Percentiles rank a stretch among this genome's conserved stretches.
Evolutionary conservation across 1,140 invertebrate species (phyloP).

Genomic region (Apis cerana): DNA sequence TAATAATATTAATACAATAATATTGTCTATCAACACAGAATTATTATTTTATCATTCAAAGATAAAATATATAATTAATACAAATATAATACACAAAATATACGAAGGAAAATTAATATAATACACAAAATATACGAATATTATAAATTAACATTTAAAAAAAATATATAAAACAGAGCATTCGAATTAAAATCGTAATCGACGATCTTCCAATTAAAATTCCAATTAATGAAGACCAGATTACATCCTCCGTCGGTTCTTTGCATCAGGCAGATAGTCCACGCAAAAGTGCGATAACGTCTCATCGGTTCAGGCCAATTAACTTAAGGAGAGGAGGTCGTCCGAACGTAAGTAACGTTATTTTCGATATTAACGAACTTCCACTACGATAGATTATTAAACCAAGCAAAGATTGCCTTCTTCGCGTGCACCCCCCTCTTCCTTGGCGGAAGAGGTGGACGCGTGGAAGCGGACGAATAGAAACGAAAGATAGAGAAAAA

Average conservation of each 20-base stretch:
- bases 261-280: not conserved
- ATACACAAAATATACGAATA: too few relatives aligned
- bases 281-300: not conserved
- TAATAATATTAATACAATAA: too few relatives aligned
- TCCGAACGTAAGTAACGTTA: not conserved
- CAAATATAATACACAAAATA: too few relatives aligned
- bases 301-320: not conserved
- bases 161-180: not conserved
- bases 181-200: not conserved
- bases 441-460: conserved; percentile 30
- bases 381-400: not conserved
- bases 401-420: not conserved
- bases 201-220: not conserved
- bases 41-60: too few relatives aligned
- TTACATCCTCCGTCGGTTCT: not conserved
- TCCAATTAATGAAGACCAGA: not conserved
- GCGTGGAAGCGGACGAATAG: conserved; percentile 16
- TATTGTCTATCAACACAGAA: too few relatives aligned
- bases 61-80: too few relatives aligned
- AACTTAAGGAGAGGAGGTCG: not conserved
- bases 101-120: too few relatives aligned
- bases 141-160: not conserved
- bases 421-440: not conserved
- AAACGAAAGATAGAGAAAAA: conserved; percentile 57
- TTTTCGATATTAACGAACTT: conserved; percentile 8